Conservation (phyloP, 2,113 vertebrate species). For the Poicephalus gulielmi region DNA sequence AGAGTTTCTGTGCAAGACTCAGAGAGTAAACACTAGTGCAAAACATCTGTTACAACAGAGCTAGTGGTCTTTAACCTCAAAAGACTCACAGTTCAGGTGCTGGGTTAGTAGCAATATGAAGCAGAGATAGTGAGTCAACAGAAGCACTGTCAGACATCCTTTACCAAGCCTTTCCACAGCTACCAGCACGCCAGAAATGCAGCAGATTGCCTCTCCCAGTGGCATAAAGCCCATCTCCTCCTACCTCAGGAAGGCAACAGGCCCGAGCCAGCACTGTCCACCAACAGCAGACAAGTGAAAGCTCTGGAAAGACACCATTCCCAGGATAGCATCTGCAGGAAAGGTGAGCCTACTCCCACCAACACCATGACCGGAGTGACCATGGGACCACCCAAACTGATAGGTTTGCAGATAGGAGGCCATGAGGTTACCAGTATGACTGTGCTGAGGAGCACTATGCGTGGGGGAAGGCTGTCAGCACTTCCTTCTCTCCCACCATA, state of each 20-base stretch:
- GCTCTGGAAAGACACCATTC: neutral
- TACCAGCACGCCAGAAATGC: neutral
- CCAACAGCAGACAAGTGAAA: neutral
- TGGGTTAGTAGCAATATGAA: slow-evolving; percentile 40
- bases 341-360: neutral
- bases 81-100: neutral
- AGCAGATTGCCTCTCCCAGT: neutral
- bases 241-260: neutral
- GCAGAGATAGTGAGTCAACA: slow-evolving; percentile 24
- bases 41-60: neutral
- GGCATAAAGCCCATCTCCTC: fast-evolving
- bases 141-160: neutral
- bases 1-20: neutral
- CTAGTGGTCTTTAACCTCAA: neutral
- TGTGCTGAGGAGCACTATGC: neutral
- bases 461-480: neutral
- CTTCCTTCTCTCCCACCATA: neutral
- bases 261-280: neutral
- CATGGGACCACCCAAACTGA: neutral
- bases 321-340: neutral
- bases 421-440: neutral
- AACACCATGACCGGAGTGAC: neutral
- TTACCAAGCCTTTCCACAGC: neutral
- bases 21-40: neutral
- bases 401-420: neutral